Evolutionary conservation across 1,140 invertebrate species (phyloP).

Genomic region (Hyles euphorbiae): DNA sequence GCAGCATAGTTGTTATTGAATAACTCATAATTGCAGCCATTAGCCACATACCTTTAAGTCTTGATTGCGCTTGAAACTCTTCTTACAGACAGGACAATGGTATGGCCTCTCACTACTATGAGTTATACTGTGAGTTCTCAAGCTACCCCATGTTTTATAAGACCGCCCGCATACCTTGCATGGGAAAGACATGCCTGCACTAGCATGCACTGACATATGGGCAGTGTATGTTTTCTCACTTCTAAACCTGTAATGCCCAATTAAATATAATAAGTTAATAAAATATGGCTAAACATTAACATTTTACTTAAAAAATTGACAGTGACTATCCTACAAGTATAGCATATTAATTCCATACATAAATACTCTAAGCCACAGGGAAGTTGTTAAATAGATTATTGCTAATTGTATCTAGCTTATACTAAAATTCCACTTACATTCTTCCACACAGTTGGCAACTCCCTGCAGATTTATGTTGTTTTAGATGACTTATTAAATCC

Average conservation of each 20-base stretch:
- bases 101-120: constrained; percentile 83
- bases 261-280: not conserved
- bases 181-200: constrained; percentile 75
- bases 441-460: constrained; percentile 82
- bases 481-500: constrained; percentile 81
- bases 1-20: too few relatives aligned
- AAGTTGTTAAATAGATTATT: too few relatives aligned
- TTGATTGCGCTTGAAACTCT: constrained; percentile 85
- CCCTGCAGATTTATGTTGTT: constrained; percentile 79
- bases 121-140: constrained; percentile 83
- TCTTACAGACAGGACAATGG: constrained; percentile 82
- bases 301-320: too few relatives aligned
- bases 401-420: not conserved
- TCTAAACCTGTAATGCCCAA: constrained; percentile 78
- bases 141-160: constrained; percentile 82
- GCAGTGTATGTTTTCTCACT: constrained; percentile 80
- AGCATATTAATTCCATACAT: too few relatives aligned
- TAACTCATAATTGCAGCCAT: too few relatives aligned
- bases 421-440: constrained; percentile 75
- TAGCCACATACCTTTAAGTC: constrained; percentile 78
- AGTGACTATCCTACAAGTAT: too few relatives aligned
- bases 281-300: too few relatives aligned
- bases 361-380: too few relatives aligned
- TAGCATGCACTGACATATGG: constrained; percentile 81
- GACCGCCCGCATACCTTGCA: constrained; percentile 82